Percentiles rank a stretch among this genome's conserved stretches.
These are phyloP conservation scores for Spilogale gracilis DNA, from an alignment of 2,113 vertebrate genomes.

Conservation along the genomic window DNA sequence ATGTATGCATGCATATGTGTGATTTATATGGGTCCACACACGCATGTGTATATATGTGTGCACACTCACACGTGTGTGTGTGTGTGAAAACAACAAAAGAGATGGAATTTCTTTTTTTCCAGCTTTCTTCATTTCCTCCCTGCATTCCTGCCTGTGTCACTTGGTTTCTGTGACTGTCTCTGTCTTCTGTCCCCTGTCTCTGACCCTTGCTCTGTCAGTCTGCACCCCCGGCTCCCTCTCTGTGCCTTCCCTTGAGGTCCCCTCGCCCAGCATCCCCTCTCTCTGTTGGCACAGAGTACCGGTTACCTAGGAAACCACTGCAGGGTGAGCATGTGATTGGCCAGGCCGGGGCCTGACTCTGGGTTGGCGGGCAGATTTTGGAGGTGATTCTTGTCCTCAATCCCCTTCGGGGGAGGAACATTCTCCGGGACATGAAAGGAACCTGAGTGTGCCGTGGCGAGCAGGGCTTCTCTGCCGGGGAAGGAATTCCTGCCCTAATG, in stretches of 20 bases:
- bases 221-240: neutral
- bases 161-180: neutral
- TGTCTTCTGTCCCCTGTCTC: neutral
- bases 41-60: neutral
- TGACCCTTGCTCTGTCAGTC: neutral
- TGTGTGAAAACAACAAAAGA: neutral
- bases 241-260: neutral
- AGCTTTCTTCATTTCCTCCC: no score
- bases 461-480: neutral
- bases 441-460: neutral
- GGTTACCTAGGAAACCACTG: conserved; percentile 83
- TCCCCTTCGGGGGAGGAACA: neutral
- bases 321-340: conserved; percentile 69
- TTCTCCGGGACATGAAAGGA: neutral
- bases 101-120: neutral
- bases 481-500: neutral
- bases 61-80: neutral
- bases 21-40: no score
- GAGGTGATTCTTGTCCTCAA: conserved; percentile 63
- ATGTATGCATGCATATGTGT: neutral
- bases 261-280: conserved; percentile 52
- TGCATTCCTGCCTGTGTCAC: fast-evolving
- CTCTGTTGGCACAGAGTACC: conserved; percentile 64
- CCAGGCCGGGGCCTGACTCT: conserved; percentile 65
- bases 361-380: conserved; percentile 77